phyloP scores from a whole-genome alignment of 2,113 vertebrate species.

The Porphyrio hochstetteri region DNA sequence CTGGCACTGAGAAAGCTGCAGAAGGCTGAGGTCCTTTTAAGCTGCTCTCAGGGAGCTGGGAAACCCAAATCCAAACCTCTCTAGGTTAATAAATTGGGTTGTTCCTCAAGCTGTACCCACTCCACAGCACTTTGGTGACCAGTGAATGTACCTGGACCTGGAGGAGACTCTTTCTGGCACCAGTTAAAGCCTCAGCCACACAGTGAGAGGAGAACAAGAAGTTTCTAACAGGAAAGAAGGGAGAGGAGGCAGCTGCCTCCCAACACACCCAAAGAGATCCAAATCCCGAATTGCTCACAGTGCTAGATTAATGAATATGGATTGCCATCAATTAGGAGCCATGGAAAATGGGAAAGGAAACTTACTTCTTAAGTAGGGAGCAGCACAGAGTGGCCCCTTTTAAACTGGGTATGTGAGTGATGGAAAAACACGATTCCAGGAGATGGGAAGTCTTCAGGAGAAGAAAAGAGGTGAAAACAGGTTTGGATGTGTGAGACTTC shows the following conservation, averaged over 20 bases:
- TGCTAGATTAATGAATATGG: background rate
- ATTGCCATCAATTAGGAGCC: accelerated
- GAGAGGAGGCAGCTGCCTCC: background rate
- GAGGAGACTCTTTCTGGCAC: background rate
- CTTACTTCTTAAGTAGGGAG: background rate
- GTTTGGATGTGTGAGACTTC: background rate
- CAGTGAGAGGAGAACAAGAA: background rate
- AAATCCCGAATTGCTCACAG: background rate
- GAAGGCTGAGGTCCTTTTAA: background rate
- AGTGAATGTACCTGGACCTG: accelerated
- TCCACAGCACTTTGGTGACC: background rate
- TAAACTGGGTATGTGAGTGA: background rate
- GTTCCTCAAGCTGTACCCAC: background rate
- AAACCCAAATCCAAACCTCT: background rate
- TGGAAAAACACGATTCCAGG: background rate
- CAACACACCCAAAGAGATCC: background rate
- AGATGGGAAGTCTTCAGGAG: background rate
- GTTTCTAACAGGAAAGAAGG: accelerated
- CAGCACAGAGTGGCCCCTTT: background rate
- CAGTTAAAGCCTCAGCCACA: background rate
- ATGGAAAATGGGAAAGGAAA: background rate
- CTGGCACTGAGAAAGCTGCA: too few relatives aligned
- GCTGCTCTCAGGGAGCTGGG: background rate
- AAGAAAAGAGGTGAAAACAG: background rate
- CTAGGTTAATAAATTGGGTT: background rate